Conservation (phyloP, 2,888 invertebrate species). For the Hirtodrosophila duncani region DNA sequence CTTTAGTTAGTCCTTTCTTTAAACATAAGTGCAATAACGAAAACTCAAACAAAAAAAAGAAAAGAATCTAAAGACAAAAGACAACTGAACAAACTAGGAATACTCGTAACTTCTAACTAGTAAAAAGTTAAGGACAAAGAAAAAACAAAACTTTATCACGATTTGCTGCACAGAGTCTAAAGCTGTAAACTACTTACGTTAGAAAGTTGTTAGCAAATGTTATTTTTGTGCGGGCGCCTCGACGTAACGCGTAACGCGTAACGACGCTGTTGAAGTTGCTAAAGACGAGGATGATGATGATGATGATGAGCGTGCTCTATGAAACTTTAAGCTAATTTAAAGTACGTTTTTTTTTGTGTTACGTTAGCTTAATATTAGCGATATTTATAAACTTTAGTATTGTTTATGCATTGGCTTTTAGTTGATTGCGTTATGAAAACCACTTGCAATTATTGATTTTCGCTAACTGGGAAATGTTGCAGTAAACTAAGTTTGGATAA, state of each 20-base stretch:
- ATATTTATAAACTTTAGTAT: slow-evolving; percentile 47
- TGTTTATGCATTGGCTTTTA: slow-evolving; percentile 40
- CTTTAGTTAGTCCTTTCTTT: slow-evolving; percentile 62
- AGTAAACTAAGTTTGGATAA: no score
- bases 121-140: neutral
- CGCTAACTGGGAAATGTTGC: slow-evolving; percentile 20
- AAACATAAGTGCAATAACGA: slow-evolving; percentile 63
- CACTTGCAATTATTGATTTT: slow-evolving; percentile 5
- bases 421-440: slow-evolving; percentile 3
- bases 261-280: no score
- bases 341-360: no score
- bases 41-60: slow-evolving; percentile 12
- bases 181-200: slow-evolving; percentile 8
- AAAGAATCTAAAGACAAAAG: slow-evolving; percentile 2
- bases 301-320: slow-evolving; percentile 61
- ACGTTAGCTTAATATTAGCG: slow-evolving; percentile 54
- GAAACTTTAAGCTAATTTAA: slow-evolving; percentile 33
- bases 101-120: slow-evolving; percentile 2
- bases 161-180: slow-evolving; percentile 63
- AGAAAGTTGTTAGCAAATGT: slow-evolving; percentile 28
- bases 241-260: no score
- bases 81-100: neutral
- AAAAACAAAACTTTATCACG: no score
- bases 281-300: no score
- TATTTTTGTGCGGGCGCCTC: no score